Base-by-base conservation (phyloP, 2,797 vertebrate genomes). In the Gephyroberyx darwinii region DNA sequence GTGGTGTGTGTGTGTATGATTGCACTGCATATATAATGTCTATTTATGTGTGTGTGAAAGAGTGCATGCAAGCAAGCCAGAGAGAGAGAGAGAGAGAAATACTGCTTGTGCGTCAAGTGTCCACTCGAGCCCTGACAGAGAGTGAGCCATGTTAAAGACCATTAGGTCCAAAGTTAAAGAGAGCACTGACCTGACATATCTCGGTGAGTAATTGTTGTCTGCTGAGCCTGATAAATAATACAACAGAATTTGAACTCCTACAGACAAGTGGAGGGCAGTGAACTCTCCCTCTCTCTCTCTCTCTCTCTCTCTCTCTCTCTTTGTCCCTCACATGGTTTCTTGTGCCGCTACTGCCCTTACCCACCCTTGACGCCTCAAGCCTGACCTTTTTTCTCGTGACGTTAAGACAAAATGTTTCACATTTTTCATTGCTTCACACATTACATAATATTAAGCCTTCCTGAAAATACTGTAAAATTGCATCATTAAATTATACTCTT, bases 171-270 rank as follows among this genome's bases (percentile, higher is more conserved):
- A 86, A 78, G 83, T 84, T 75, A 77, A 85, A 84, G 75, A 37
- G 74, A 77, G 68, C 79, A 47, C 64, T 82, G 81, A 85, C 84
- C 84, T 86, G 89, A 88, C 87, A 84, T 69, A 80, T 82, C 75
- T 67, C 50, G 57, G 63, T 86, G 84, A 90, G 84, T 88, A 90
- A 89, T 71, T 74, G 76, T 85, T 75, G 84, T 85, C 77, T 87
- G 87, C 88, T 88, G 83, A 81, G 84, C 74, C 77, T 53, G 72
- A 84, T 88, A 85, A 89, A 91, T 84, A 89, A 88, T 84, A 53
- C 54, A 87, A 70, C 65, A 50, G 70, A 80, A 80, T 84, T 74
- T 71, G 75, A 84, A 67, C 64, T 77, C 69, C 55, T 45, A 20
- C 69, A 82, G 75, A 84, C 80, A 70, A 81, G 33, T 22, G 6